Base-by-base conservation (phyloP, 2,113 vertebrate genomes). In the Actenoides lindsayi region DNA sequence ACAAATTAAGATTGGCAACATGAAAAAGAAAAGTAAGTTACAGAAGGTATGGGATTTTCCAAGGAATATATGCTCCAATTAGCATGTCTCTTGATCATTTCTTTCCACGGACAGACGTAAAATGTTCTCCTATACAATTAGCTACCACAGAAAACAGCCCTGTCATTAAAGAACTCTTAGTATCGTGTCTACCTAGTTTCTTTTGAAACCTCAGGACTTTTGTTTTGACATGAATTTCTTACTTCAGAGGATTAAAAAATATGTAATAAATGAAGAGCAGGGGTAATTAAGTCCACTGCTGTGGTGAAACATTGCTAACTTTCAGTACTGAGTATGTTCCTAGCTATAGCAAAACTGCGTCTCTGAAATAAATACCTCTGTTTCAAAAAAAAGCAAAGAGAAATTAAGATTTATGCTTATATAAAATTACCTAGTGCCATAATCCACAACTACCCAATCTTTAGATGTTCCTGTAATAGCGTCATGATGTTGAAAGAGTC, bases 401-500 rank as follows among this genome's bases (percentile, higher is more conserved):
- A 73, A 53, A 90, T 60, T 50, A 71, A 16, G 7, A 70, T 59
- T 67, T 81, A 71, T 21, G 5, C 82, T 76, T 60, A 79, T 44
- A 28, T 62, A 59, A 57, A 87, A 84, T 84, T 93, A 99, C 99
- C 99, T 99, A 85, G 97, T 99, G 48, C 99, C 99, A 77, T 99
- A 99, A 97, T 99, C 99, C 27, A 99, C 98, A 69, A 99, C 98
- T 12, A 99, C 99, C 92, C 98, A 98, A 31, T 99, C 99, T 63
- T 99, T 99, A 28, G 98, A 94, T 1, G 99, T 99, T 91, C 99
- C 99, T n/a, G 99, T 98, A 69, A 99, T 98, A 9, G 98, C 99
- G 59, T 99, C 99, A 27, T 99, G 99, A 90, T 99, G 99, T 76
- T 99, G 99, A 95, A 99, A 99, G 8, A 99, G 98, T 24, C 98